phyloP scores from a whole-genome alignment of 2,888 invertebrate genomes.

The Tetragnatha montana region DNA sequence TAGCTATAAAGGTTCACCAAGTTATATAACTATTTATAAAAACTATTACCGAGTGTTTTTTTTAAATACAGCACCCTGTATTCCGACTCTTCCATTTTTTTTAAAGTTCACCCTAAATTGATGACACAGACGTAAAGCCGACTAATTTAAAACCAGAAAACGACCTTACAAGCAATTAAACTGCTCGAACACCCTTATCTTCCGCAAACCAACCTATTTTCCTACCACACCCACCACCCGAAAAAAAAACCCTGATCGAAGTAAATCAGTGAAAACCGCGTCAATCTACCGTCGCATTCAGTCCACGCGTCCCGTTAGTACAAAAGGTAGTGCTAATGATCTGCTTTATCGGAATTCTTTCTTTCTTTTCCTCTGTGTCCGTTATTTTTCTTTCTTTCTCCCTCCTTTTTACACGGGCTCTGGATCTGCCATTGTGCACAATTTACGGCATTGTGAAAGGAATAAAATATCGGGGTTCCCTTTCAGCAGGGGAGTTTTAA shows the following conservation, averaged over 20 bases:
- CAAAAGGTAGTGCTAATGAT: slow-evolving; percentile 66
- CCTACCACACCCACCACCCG: neutral
- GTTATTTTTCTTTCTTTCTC: neutral
- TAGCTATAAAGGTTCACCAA: too few species aligned
- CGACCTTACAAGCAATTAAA: neutral
- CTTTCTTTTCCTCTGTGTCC: slow-evolving; percentile 11
- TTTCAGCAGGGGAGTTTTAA: slow-evolving; percentile 44
- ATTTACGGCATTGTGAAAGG: slow-evolving; percentile 63
- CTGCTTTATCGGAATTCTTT: slow-evolving; percentile 66
- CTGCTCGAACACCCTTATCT: slow-evolving; percentile 7
- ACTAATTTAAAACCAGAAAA: neutral
- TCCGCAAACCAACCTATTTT: slow-evolving; percentile 33
- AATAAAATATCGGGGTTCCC: slow-evolving; percentile 61
- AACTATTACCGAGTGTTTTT: neutral
- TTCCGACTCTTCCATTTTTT: neutral
- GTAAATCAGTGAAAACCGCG: slow-evolving; percentile 55
- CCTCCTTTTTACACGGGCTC: slow-evolving; percentile 36
- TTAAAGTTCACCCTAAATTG: neutral
- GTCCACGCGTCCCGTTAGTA: slow-evolving; percentile 58
- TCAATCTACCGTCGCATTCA: slow-evolving; percentile 49
- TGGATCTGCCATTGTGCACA: slow-evolving; percentile 54
- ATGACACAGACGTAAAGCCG: neutral
- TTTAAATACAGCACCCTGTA: neutral
- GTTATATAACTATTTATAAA: too few species aligned
- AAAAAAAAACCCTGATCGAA: slow-evolving; percentile 12